Percentiles rank a stretch among this genome's conserved stretches.
Evolutionary conservation across 1,140 invertebrate genomes (phyloP).

Genomic region (Meloidogyne exigua): DNA sequence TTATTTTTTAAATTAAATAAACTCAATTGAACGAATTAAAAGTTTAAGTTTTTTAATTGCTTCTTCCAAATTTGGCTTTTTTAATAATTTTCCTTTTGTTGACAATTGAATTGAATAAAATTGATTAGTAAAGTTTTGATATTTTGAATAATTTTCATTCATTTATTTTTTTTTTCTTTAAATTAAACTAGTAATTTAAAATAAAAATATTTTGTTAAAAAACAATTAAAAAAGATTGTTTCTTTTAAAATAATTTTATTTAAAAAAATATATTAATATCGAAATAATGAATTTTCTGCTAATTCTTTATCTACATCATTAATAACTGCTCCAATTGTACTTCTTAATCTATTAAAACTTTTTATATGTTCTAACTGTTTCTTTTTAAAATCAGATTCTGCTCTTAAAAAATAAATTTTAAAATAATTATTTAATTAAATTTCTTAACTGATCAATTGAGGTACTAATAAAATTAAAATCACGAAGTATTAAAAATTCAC

Average conservation of each 20-base stretch:
- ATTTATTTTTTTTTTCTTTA: slow-evolving; percentile 6
- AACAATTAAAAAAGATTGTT: slow-evolving; percentile 3
- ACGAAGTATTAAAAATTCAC: slow-evolving; percentile 47
- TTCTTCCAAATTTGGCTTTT: slow-evolving; percentile 48
- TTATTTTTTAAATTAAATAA: slow-evolving; percentile 19
- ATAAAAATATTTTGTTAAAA: slow-evolving; percentile 21
- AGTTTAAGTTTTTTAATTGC: slow-evolving; percentile 23
- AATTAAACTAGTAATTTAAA: slow-evolving; percentile 18
- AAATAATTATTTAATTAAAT: slow-evolving; percentile 5
- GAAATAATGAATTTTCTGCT: slow-evolving; percentile 37
- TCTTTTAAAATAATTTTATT: not conserved
- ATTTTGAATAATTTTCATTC: slow-evolving; percentile 30
- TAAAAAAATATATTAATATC: slow-evolving; percentile 32
- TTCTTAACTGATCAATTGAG: slow-evolving; percentile 36
- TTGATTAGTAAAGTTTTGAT: slow-evolving; percentile 43
- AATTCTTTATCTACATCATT: slow-evolving; percentile 40
- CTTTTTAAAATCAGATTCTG: slow-evolving; percentile 36
- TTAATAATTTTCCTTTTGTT: slow-evolving; percentile 43
- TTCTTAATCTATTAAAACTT: slow-evolving; percentile 32
- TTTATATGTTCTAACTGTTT: slow-evolving; percentile 27
- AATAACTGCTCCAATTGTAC: slow-evolving; percentile 22
- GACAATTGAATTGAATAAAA: slow-evolving; percentile 30
- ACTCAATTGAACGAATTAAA: slow-evolving; percentile 36
- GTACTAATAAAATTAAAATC: slow-evolving; percentile 50
- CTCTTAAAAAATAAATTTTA: slow-evolving; percentile 32